phyloP scores from a whole-genome alignment of 2,888 invertebrate genomes.

The Melanostoma mellinum region DNA sequence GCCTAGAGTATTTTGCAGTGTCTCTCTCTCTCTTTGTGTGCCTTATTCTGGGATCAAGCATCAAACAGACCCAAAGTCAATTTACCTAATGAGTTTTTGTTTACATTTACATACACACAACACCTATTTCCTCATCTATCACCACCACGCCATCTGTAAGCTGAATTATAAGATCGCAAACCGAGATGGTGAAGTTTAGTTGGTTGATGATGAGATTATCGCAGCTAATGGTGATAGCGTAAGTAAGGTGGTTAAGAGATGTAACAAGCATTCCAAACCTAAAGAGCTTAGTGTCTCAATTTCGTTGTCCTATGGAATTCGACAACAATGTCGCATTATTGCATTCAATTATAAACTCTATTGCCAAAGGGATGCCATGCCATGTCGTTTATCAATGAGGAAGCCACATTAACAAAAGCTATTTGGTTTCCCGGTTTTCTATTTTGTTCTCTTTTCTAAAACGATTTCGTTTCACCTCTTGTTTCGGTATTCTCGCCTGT shows the following conservation, averaged over 20 bases:
- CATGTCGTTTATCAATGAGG: no score
- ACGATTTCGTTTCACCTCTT: no score
- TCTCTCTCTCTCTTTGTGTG: slow-evolving; percentile 5
- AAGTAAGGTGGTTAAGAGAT: slow-evolving; percentile 1
- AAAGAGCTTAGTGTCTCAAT: no score
- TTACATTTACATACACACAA: slow-evolving; percentile 21
- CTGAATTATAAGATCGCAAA: slow-evolving; percentile 51
- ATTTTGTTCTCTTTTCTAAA: no score
- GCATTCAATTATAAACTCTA: no score
- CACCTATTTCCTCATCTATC: slow-evolving; percentile 14
- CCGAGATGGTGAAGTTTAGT: slow-evolving; percentile 48
- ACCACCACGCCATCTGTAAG: slow-evolving; percentile 26
- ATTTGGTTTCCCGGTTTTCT: no score
- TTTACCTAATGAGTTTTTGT: slow-evolving; percentile 56
- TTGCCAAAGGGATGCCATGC: no score
- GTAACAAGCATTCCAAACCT: no score
- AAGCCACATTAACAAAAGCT: no score
- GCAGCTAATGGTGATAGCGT: slow-evolving; percentile 43
- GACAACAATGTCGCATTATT: no score
- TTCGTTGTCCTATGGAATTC: no score
- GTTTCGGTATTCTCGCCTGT: no score
- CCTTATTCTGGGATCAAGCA: slow-evolving; percentile 31
- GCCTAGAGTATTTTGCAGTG: slow-evolving; percentile 20
- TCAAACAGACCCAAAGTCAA: slow-evolving; percentile 56
- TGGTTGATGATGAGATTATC: slow-evolving; percentile 57